Base-by-base conservation (phyloP, 2,113 vertebrate genomes). In the Pachyramphus minor region DNA sequence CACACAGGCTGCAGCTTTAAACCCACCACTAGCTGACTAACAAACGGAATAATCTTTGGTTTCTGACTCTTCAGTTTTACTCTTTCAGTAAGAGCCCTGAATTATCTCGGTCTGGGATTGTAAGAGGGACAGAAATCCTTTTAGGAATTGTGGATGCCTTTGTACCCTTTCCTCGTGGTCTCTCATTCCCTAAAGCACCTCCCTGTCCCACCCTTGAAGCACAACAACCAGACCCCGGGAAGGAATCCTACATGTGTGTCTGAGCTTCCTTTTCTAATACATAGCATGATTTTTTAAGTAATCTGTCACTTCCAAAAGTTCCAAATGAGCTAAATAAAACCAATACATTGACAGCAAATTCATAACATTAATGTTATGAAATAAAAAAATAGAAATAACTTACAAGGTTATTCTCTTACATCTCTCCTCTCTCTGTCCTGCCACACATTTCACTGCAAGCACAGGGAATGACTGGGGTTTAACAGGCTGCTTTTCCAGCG, bases 391-490 rank as follows among this genome's bases (percentile, higher is more conserved):
- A 41, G 6, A 37, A 93, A 72, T 12, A 39, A 59, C 31, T 64
- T 44, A 42, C 15, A 45, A 9, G 6, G 1, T 55, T 60, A 44
- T 42, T 59, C 22, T 12, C 8, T 50, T 45, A 35, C 71, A 49
- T 17, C 17, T 41, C 60, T 33, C 39, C 25, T 50, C 52, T 41
- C 28, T 47, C 28, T 84, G 42, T 62, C 27, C 42, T 31, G 25
- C 7, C 22, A 60, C n/a, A 45, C 5, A 6, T 84, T 52, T 52
- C 73, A 66, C 63, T 37, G 15, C n/a, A 66, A 68, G 11, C 2
- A 8, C 6, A 28, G 5, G 41, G 47, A 68, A 44, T 28, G 14
- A 9, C 35, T 0, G 0, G 18, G 55, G 27, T n/a, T 58, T 53
- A 22, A 39, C 24, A 23, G 20, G n/a, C 37, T 44, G 14, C 44